Evolutionary conservation across 2,113 vertebrate species (phyloP).

Genomic region (Odobenus rosmarus): DNA sequence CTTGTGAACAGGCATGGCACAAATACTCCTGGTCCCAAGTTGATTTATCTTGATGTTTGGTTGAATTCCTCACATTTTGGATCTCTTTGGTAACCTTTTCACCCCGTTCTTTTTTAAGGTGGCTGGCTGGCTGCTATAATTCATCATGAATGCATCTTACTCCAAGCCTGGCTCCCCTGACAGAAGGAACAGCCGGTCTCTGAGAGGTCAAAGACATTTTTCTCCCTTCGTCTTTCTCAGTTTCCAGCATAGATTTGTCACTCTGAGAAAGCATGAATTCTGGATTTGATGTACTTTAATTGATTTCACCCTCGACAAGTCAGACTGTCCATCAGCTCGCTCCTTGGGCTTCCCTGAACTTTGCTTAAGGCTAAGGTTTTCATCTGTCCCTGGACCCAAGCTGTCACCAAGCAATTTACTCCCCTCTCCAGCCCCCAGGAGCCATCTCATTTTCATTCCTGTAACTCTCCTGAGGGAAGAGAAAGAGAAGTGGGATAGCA

Average conservation of each 20-base stretch:
- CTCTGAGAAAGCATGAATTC: slow-evolving; percentile 95
- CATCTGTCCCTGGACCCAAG: slow-evolving; percentile 74
- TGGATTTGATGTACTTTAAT: slow-evolving; percentile 97
- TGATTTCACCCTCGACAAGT: slow-evolving; percentile 93
- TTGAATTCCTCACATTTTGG: slow-evolving; percentile 88
- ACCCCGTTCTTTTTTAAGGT: slow-evolving; percentile 87
- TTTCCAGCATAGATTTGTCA: slow-evolving; percentile 94
- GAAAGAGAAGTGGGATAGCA: not conserved
- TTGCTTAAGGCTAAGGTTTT: slow-evolving; percentile 80
- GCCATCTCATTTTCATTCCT: slow-evolving; percentile 32
- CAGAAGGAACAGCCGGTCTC: slow-evolving; percentile 88
- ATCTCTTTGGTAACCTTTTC: slow-evolving; percentile 89
- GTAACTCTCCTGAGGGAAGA: slow-evolving; percentile 28
- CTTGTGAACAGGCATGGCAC: slow-evolving; percentile 65
- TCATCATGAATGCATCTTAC: slow-evolving; percentile 88
- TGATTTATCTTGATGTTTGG: slow-evolving; percentile 89
- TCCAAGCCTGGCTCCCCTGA: slow-evolving; percentile 84
- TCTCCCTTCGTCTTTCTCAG: slow-evolving; percentile 87
- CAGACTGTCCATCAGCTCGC: slow-evolving; percentile 88
- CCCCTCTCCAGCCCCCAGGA: slow-evolving; percentile 33
- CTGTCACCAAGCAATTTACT: slow-evolving; percentile 77
- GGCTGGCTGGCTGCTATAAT: slow-evolving; percentile 88
- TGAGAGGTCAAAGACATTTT: slow-evolving; percentile 88
- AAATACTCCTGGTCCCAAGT: slow-evolving; percentile 68
- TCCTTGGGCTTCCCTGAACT: slow-evolving; percentile 78